These are phyloP conservation scores for Drosophila saltans DNA, from an alignment of 1,140 invertebrate species.

Conservation along the genomic window DNA sequence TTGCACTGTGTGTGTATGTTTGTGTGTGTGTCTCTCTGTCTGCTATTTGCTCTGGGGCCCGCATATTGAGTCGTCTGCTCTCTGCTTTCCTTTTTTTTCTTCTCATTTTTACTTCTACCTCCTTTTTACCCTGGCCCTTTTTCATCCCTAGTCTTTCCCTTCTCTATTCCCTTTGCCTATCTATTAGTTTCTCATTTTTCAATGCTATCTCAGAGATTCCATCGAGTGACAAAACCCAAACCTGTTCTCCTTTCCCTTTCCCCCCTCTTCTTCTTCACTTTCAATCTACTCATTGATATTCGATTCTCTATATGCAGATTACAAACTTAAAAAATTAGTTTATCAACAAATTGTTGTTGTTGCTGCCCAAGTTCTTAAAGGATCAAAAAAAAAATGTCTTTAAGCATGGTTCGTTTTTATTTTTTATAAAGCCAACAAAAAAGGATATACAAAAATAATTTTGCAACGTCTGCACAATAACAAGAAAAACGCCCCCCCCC, in stretches of 20 bases:
- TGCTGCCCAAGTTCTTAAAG: background rate
- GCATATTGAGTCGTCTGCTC: constrained; percentile 49
- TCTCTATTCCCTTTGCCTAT: background rate
- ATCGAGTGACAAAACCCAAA: constrained; percentile 50
- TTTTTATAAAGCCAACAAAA: constrained; percentile 53
- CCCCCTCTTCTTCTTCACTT: background rate
- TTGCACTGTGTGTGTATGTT: constrained; percentile 56
- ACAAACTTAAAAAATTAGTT: constrained; percentile 60
- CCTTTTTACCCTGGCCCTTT: constrained; percentile 29
- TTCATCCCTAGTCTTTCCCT: constrained; percentile 9
- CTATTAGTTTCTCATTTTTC: constrained; percentile 70
- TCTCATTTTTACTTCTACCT: constrained; percentile 28
- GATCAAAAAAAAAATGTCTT: constrained; percentile 8
- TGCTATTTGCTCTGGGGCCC: constrained; percentile 58
- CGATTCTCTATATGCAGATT: constrained; percentile 44
- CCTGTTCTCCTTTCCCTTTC: constrained; percentile 24
- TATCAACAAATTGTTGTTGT: constrained; percentile 24
- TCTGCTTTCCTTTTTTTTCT: constrained; percentile 17
- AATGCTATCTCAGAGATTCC: constrained; percentile 53
- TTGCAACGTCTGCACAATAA: constrained; percentile 44
- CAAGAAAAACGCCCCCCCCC: background rate
- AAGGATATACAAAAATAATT: constrained; percentile 27
- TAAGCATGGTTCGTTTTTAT: background rate
- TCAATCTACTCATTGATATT: constrained; percentile 15
- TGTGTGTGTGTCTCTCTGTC: constrained; percentile 44